phyloP scores from a whole-genome alignment of 1,140 invertebrate genomes.

The Adelges cooleyi region DNA sequence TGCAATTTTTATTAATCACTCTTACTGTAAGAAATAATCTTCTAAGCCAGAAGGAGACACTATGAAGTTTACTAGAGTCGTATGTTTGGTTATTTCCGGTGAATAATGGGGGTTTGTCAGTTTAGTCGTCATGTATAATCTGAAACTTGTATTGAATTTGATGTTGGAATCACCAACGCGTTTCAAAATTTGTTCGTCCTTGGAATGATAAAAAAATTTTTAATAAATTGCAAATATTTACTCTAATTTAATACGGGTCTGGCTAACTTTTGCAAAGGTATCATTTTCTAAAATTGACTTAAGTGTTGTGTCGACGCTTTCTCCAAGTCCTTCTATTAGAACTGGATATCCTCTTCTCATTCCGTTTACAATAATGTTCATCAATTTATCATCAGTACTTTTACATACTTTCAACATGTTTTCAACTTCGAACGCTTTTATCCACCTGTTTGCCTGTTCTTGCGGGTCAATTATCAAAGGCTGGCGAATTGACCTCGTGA shows the following conservation, averaged over 20 bases:
- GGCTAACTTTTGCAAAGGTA: constrained; percentile 57
- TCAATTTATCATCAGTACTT: constrained; percentile 58
- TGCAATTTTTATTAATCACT: neutral
- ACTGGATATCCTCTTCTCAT: constrained; percentile 73
- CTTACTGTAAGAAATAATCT: constrained; percentile 63
- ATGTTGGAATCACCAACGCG: constrained; percentile 70
- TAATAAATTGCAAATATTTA: neutral
- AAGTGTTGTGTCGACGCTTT: constrained; percentile 72
- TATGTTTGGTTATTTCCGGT: constrained; percentile 58
- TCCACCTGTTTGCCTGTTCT: constrained; percentile 80
- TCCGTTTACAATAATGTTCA: constrained; percentile 63
- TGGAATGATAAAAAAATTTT: constrained; percentile 31
- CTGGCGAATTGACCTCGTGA: constrained; percentile 66
- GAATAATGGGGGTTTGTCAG: constrained; percentile 83
- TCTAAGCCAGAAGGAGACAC: constrained; percentile 84
- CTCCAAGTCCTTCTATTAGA: constrained; percentile 61
- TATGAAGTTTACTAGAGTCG: constrained; percentile 88
- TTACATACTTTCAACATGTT: constrained; percentile 66
- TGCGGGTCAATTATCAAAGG: constrained; percentile 84
- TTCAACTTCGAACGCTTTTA: constrained; percentile 62
- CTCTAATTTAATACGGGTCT: constrained; percentile 31
- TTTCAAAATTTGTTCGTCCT: constrained; percentile 64
- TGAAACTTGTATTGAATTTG: constrained; percentile 71
- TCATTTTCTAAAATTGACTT: constrained; percentile 65
- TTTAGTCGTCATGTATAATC: constrained; percentile 84